Percentiles rank a stretch among this genome's conserved stretches.
Evolutionary conservation across 2,888 invertebrate genomes (phyloP).

Genomic region (Ceriagrion tenellum): DNA sequence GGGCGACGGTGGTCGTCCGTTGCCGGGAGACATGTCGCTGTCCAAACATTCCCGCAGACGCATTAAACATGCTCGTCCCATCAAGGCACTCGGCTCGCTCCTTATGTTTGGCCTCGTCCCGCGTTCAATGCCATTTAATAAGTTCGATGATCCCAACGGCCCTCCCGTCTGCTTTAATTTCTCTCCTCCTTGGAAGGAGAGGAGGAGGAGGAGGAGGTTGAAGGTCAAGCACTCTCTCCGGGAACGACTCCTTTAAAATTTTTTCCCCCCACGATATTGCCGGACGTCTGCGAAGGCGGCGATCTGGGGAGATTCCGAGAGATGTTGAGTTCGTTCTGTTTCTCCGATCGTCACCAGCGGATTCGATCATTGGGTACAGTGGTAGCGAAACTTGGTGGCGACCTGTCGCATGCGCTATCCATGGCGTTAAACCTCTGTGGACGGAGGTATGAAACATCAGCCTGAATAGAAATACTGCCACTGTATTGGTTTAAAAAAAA

Average conservation of each 20-base stretch:
- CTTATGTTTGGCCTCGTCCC: not conserved
- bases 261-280: not conserved
- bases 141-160: slow-evolving; percentile 38
- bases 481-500: no score
- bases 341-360: no score
- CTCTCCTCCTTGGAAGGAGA: not conserved
- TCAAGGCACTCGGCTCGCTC: not conserved
- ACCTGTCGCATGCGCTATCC: no score
- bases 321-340: no score
- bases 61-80: slow-evolving; percentile 11
- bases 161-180: slow-evolving; percentile 48
- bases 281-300: no score
- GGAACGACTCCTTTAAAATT: not conserved
- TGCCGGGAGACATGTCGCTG: not conserved
- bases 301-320: no score
- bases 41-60: slow-evolving; percentile 38
- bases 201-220: not conserved
- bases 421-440: no score
- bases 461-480: no score
- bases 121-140: slow-evolving; percentile 63
- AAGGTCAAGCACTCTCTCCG: not conserved
- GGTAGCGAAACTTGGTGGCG: no score
- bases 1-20: no score
- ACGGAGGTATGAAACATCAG: no score
- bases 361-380: no score